Percentiles rank a stretch among this genome's conserved stretches.
phyloP scores from a whole-genome alignment of 2,797 vertebrate genomes.

The Hippopotamyrus pictus region DNA sequence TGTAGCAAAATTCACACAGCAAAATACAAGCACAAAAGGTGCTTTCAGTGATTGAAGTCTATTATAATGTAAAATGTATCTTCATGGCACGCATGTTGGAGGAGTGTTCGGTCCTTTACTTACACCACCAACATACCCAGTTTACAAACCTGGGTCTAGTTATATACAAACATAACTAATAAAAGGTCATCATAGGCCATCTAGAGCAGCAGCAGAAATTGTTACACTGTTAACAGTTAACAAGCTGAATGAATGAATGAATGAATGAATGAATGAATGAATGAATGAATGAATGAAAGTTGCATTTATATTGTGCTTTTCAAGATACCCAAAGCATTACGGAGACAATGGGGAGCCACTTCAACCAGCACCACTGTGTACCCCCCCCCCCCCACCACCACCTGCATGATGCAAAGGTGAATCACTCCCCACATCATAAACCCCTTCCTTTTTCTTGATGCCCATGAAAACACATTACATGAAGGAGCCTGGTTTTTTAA shows the following conservation, averaged over 20 bases:
- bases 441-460: background rate
- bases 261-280: too few relatives aligned
- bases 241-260: background rate
- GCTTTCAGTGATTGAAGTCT: background rate
- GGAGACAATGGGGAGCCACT: background rate
- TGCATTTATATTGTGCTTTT: background rate
- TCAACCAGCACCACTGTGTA: background rate
- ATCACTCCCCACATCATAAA: background rate
- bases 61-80: background rate
- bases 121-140: background rate
- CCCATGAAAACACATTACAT: background rate
- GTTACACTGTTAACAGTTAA: background rate
- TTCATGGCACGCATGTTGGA: background rate
- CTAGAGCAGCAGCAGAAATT: background rate
- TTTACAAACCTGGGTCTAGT: background rate
- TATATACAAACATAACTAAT: background rate
- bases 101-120: background rate
- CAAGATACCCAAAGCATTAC: background rate
- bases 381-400: background rate
- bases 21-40: background rate
- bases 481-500: background rate
- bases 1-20: constrained; percentile 8
- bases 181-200: background rate
- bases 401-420: background rate
- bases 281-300: background rate